Base-by-base conservation (phyloP, 92 coral and sea anemone genomes). In the Epizoanthus illoricatus region DNA sequence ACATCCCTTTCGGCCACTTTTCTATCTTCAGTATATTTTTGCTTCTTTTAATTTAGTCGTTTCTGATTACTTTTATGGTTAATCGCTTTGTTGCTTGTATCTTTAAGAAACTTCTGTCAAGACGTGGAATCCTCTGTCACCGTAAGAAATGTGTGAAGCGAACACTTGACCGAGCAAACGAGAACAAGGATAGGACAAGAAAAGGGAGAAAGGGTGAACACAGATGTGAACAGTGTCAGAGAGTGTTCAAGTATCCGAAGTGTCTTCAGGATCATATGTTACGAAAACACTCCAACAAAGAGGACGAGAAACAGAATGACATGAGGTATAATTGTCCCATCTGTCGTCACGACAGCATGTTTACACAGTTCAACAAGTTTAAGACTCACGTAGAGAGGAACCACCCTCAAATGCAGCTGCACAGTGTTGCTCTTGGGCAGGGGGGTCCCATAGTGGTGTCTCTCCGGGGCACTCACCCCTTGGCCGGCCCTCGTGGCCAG, bases 81-180 rank as follows among this genome's bases (percentile, higher is more conserved):
- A 13, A 66, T 4, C 5, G 21, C 42, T n/a, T 36, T 36, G 43
- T 39, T 33, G 18, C 49, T 68, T 68, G 73, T 68, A 33, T 16
- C 6, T 39, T 68, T 13, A 33, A 68, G 73, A 68, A 68, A 68
- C 73, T 68, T 2, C 45, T 68, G 7, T 68, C 73, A 36, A 68
- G 73, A 68, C 73, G 73, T 33, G 73, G 73, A 16, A 68, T 68
- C 73, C 73, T 68, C 45, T 39, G 73, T 16, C 73, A 68, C 43
- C 73, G 73, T 39, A 68, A 68, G 73, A 68, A 68, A 68, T 68
- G 73, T 68, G 73, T 68, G 21, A 68, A 68, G 47, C 73, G 49
- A 68, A 68, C 73, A 68, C 73, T 68, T 13, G 73, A 68, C 73
- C 73, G 73, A 68, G 73, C 49, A 9, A 68, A 68, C 28, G 73